Conservation (phyloP, 2,113 vertebrate genomes). For the Hippocampus barbouri region DNA sequence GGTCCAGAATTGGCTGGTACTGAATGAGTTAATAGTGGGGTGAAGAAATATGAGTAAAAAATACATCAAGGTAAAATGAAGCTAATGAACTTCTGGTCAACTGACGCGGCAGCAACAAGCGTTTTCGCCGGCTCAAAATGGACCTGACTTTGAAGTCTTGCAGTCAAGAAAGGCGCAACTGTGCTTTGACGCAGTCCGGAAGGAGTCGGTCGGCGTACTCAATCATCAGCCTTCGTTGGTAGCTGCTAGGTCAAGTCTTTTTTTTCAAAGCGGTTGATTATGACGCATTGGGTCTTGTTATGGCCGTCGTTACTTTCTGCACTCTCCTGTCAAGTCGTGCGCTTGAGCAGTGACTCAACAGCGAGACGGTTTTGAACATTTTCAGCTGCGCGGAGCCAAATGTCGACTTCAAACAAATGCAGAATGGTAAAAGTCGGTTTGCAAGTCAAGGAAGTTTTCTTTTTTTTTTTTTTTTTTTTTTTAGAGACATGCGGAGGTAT, state of each 20-base stretch:
- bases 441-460: too few relatives aligned
- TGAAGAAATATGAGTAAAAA: neutral
- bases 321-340: neutral
- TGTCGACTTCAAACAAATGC: neutral
- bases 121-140: neutral
- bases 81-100: neutral
- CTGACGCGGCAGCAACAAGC: neutral
- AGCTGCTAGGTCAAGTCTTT: neutral
- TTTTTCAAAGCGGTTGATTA: neutral
- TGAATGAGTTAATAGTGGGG: too few relatives aligned
- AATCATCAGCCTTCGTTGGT: neutral
- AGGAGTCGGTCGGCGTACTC: neutral
- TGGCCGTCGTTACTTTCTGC: neutral
- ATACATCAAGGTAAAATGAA: neutral
- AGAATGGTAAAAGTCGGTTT: too few relatives aligned
- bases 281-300: neutral
- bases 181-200: neutral
- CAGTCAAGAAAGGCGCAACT: neutral
- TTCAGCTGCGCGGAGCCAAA: neutral
- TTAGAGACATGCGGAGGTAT: too few relatives aligned
- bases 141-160: neutral
- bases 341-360: neutral
- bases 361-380: constrained; percentile 5
- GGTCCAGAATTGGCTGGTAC: too few relatives aligned
- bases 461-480: too few relatives aligned